Conservation (phyloP, 1,140 invertebrate genomes). For the Lepidurus packardi region DNA sequence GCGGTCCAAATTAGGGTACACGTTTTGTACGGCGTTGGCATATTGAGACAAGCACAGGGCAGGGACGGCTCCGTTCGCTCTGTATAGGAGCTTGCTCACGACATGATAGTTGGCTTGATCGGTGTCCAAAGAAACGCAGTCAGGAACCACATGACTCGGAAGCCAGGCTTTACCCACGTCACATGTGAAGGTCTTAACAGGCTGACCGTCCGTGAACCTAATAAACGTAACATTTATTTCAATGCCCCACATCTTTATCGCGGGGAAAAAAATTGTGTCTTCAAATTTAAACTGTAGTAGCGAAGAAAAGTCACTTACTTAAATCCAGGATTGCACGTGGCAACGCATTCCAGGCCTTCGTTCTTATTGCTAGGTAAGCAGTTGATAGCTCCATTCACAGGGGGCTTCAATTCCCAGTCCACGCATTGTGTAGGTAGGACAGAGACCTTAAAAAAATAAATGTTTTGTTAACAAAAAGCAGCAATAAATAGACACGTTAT, state of each 20-base stretch:
- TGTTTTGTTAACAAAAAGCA: not conserved
- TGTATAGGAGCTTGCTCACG: constrained; percentile 77
- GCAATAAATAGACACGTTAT: not conserved
- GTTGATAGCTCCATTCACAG: constrained; percentile 79
- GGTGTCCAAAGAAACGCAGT: constrained; percentile 89
- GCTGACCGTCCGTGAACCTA: constrained; percentile 83
- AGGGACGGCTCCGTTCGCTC: constrained; percentile 80
- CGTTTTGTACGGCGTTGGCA: constrained; percentile 70
- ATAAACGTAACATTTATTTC: too few relatives aligned
- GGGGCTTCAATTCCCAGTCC: constrained; percentile 83
- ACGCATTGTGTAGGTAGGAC: constrained; percentile 90
- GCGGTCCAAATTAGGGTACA: constrained; percentile 71
- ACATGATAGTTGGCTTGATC: constrained; percentile 91
- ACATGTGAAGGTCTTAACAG: constrained; percentile 78
- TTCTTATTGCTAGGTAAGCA: constrained; percentile 62
- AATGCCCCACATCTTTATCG: constrained; percentile 25
- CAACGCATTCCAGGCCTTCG: constrained; percentile 73
- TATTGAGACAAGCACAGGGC: constrained; percentile 78
- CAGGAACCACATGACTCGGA: constrained; percentile 78
- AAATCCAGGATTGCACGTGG: constrained; percentile 83
- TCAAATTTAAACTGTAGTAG: too few relatives aligned
- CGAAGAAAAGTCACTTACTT: constrained; percentile 31
- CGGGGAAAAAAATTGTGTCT: too few relatives aligned
- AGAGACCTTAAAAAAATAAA: constrained; percentile 52
- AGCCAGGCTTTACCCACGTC: constrained; percentile 67